These are phyloP conservation scores for Morinoia aosen DNA, from an alignment of 2,888 invertebrate species.

Conservation along the genomic window DNA sequence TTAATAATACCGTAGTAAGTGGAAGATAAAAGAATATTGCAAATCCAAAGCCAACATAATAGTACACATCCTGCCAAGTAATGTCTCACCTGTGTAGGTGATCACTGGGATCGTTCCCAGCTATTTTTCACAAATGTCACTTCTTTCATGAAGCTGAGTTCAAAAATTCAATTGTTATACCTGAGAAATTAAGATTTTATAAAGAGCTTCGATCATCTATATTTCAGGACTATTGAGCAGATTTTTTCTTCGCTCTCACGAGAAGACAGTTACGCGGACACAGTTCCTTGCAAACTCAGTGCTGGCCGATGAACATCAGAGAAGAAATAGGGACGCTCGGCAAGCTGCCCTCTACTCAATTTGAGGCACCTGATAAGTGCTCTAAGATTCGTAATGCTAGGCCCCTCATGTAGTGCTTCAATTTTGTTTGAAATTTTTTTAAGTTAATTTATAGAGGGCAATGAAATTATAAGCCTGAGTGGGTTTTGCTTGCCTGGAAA, in stretches of 20 bases:
- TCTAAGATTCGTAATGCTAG: neutral
- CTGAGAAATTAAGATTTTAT: neutral
- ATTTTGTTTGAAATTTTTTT: neutral
- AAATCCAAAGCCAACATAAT: too few species aligned
- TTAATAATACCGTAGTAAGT: too few species aligned
- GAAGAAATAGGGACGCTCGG: neutral
- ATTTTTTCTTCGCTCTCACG: neutral
- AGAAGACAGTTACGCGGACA: neutral
- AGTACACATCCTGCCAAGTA: neutral
- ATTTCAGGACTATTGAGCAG: neutral
- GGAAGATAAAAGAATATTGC: too few species aligned
- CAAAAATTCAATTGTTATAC: neutral
- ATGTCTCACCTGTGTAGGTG: neutral
- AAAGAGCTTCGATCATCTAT: neutral
- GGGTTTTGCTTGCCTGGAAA: neutral
- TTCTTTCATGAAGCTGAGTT: neutral
- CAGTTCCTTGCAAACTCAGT: neutral
- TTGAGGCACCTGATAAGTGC: neutral
- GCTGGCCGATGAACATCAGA: neutral
- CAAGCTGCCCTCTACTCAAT: neutral
- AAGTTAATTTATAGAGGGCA: slow-evolving; percentile 17
- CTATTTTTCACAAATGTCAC: neutral
- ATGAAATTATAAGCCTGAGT: slow-evolving; percentile 12
- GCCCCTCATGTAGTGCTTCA: neutral
- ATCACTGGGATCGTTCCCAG: neutral